Base-by-base conservation (phyloP, 2,797 vertebrate species). In the Girardinus metallicus region DNA sequence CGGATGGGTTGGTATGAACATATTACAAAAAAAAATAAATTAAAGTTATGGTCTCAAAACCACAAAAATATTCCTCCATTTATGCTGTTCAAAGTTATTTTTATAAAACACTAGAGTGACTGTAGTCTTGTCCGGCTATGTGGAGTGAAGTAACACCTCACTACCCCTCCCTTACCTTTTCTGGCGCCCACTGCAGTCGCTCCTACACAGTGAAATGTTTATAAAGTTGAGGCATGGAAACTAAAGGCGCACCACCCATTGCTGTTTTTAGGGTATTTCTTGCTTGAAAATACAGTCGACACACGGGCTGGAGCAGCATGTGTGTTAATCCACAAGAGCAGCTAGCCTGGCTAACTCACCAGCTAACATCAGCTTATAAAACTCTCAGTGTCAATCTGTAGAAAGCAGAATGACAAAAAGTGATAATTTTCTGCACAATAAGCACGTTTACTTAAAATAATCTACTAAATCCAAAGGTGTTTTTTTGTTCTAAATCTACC, bases 151-250 rank as follows among this genome's bases (percentile, higher is more conserved):
- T 26, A 21, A 26, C 39, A 41, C 10, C 66, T 12, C 39, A n/a
- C 23, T n/a, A 41, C 36, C 36, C 36, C 39, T 68, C 64, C 64
- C 66, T 26, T 43, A 70, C 66, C 66, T 70, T 39, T 70, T 70
- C 39, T n/a, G 66, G 39, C 66, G 15, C 39, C 43, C 39, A 43
- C 39, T 43, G 39, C 39, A 43, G 66, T 70, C 23, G 2, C 36
- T 70, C 1, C 23, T n/a, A 70, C 39, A 70, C 64, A 68, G 16
- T 39, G 64, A 34, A 11, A 36, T 68, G 64, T 68, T 68, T 68
- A 68, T 68, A 41, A 68, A 41, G 36, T 41, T 36, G 7, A 5
- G 18, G 34, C 9, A 21, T 68, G 64, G 34, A 68, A 23, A 39
- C 34, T 68, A 5, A 68, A 41, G 21, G 9, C 26, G 39, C 23